Evolutionary conservation across 2,797 vertebrate genomes (phyloP), one percentile per base, ranked within the genome.

Genomic region (Poecilia wingei): DNA sequence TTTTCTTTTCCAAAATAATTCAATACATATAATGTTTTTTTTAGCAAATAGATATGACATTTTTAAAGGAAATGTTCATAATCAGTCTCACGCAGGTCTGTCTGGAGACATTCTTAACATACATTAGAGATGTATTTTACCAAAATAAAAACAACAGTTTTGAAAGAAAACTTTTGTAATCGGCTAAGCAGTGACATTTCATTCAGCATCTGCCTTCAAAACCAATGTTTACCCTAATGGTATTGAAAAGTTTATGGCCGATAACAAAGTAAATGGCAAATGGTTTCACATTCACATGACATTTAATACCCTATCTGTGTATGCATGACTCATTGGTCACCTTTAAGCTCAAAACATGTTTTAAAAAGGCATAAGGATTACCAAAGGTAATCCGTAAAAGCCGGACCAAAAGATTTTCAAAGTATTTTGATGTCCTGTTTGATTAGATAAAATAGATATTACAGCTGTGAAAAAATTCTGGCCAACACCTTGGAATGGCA

Each of bases 111-210:
- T 59, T 51, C 64, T 85, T 57, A 78, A 28, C 68, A 47, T n/a
- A 72, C 41, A 73, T 71, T 33, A 74, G 31, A 86, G 75, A 59
- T 76, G 7, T 8, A 46, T 81, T 81, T 49, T 12, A 20, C 22
- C 64, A 72, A 45, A 84, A 88, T 74, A 69, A 79, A 88, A 80
- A 80, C 80, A 68, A 49, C 80, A 68, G 66, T 7, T 55, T 81
- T 74, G 70, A 79, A 80, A 71, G 79, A 82, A 92, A 80, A 80
- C 39, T 75, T 84, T 86, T 82, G 64, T 73, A 59, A 75, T 74
- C 4, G 9, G 25, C 10, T 47, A 78, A 87, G 70, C 69, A 46
- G 72, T 93, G 89, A 89, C 92, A 93, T 93, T 92, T 88, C 90
- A 91, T 87, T 81, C 73, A 74, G 68, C 74, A 80, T 83, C 83